Conservation (phyloP, 2,797 vertebrate species). For the Podarcis lilfordi region DNA sequence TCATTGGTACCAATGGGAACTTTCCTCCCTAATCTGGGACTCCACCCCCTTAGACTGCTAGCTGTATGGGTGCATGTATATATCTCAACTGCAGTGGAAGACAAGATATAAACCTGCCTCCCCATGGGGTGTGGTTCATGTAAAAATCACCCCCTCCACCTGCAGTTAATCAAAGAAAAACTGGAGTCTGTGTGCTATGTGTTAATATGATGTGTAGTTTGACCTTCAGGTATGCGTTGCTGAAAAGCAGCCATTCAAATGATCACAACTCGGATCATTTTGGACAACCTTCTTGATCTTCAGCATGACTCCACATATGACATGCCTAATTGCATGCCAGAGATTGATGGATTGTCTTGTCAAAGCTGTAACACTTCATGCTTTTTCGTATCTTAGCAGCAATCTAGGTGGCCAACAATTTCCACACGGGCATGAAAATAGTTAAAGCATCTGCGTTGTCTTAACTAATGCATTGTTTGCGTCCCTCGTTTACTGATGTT, state of each 20-base stretch:
- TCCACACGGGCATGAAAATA: not conserved
- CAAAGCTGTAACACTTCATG: not conserved
- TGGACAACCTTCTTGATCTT: not conserved
- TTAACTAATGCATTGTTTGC: constrained; percentile 13
- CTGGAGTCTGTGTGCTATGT: too few relatives aligned
- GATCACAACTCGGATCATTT: fast-evolving
- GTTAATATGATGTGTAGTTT: too few relatives aligned
- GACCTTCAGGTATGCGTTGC: not conserved
- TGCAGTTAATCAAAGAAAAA: too few relatives aligned
- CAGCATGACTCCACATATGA: fast-evolving
- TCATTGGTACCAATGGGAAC: too few relatives aligned
- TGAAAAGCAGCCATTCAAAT: not conserved
- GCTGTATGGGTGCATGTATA: too few relatives aligned
- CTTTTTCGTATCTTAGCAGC: not conserved
- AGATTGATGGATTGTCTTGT: not conserved
- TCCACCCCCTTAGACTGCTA: too few relatives aligned
- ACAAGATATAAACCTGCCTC: too few relatives aligned
- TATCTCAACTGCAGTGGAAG: too few relatives aligned
- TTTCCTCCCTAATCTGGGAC: too few relatives aligned
- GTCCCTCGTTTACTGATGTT: too few relatives aligned
- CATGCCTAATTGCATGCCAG: not conserved
- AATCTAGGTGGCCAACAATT: not conserved
- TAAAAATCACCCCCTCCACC: too few relatives aligned
- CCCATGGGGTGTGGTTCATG: too few relatives aligned
- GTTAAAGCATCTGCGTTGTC: not conserved